Conservation (phyloP, 1,140 invertebrate genomes). For the Cecropterus lyciades region DNA sequence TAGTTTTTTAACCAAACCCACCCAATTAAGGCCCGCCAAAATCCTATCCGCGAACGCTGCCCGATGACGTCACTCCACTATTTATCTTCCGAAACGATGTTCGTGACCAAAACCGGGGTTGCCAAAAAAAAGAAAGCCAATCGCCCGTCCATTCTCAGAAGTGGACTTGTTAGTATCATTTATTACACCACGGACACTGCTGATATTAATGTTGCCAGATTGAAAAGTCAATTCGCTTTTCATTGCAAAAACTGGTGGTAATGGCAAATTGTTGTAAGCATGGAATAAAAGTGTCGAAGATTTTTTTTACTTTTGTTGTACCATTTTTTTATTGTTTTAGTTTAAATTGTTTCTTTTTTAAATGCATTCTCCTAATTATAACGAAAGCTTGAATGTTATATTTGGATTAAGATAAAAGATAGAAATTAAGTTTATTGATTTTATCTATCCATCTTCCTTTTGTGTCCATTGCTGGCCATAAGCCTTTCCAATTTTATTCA, state of each 20-base stretch:
- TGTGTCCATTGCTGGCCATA: too few relatives aligned
- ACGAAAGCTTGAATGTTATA: too few relatives aligned
- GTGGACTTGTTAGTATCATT: slow-evolving; percentile 77
- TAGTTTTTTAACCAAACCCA: not conserved
- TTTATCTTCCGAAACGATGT: slow-evolving; percentile 71
- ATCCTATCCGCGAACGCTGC: slow-evolving; percentile 18
- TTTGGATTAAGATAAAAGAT: too few relatives aligned
- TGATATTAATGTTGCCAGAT: slow-evolving; percentile 59
- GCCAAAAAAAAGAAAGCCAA: slow-evolving; percentile 44
- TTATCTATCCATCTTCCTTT: too few relatives aligned
- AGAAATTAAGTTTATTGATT: too few relatives aligned
- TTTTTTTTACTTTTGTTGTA: too few relatives aligned
- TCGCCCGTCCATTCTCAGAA: slow-evolving; percentile 69
- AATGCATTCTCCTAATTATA: too few relatives aligned
- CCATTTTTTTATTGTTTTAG: too few relatives aligned
- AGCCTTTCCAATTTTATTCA: too few relatives aligned
- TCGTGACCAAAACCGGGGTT: slow-evolving; percentile 71
- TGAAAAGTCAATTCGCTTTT: slow-evolving; percentile 62
- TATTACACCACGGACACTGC: slow-evolving; percentile 69
- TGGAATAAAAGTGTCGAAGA: too few relatives aligned
- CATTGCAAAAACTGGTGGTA: slow-evolving; percentile 38
- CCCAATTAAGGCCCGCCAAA: slow-evolving; percentile 16
- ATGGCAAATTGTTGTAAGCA: slow-evolving; percentile 10
- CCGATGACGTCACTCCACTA: slow-evolving; percentile 69
- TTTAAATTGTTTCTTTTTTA: too few relatives aligned